A percentile compares a stretch with the other conserved stretches of the same genome.
phyloP scores from a whole-genome alignment of 2,113 vertebrate species.

The Pelusios castaneus region DNA sequence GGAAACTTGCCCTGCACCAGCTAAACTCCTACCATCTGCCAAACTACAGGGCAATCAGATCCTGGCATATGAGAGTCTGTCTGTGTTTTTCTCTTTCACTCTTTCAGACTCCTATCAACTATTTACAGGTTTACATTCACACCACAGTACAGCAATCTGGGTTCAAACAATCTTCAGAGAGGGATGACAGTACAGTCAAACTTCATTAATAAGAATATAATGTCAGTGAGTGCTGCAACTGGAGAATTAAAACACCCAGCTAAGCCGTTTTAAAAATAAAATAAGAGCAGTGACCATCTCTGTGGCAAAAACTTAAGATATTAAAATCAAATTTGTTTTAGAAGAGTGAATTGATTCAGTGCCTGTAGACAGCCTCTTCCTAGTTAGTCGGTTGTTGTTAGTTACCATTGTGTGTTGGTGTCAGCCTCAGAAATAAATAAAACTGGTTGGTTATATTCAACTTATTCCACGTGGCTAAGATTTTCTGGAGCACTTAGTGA shows the following conservation, averaged over 20 bases:
- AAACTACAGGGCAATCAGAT: background rate
- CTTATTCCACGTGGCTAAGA: background rate
- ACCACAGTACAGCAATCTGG: background rate
- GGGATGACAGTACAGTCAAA: background rate
- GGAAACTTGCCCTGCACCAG: background rate
- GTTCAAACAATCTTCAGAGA: background rate
- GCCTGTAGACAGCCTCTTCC: background rate
- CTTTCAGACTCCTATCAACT: background rate
- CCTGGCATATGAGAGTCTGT: background rate
- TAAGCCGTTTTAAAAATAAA: fast-evolving
- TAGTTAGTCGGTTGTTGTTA: fast-evolving
- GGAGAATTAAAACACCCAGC: background rate
- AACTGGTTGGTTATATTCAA: background rate
- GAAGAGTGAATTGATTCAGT: fast-evolving
- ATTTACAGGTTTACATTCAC: background rate
- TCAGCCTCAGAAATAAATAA: background rate
- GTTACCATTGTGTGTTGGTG: fast-evolving
- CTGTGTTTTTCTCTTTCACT: background rate
- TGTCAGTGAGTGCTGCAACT: background rate
- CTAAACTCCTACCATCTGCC: background rate
- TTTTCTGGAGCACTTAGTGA: background rate
- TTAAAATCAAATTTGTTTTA: fast-evolving
- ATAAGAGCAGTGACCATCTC: background rate
- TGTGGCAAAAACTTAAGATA: background rate
- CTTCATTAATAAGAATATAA: background rate